phyloP scores from a whole-genome alignment of 2,888 invertebrate species.

The Drosophila quinaria region DNA sequence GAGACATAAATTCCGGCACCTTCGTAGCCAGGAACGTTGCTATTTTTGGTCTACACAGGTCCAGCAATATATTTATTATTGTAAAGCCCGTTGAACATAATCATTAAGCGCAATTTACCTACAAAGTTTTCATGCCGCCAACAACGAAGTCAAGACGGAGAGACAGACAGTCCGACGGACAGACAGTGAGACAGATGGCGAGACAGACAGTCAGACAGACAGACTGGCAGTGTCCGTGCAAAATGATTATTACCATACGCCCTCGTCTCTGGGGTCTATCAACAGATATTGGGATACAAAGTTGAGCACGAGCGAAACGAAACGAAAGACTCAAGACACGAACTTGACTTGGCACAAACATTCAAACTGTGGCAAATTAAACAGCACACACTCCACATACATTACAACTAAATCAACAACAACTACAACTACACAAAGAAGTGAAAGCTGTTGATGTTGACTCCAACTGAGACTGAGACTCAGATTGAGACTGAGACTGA shows the following conservation, averaged over 20 bases:
- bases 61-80: constrained; percentile 68
- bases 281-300: constrained; percentile 16
- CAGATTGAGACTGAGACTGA: constrained; percentile 28
- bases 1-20: constrained; percentile 73
- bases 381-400: constrained; percentile 49
- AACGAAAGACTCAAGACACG: constrained; percentile 79
- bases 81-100: constrained; percentile 77
- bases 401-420: constrained; percentile 70
- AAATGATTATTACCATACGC: constrained; percentile 81
- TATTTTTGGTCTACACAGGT: constrained; percentile 52
- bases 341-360: constrained; percentile 78
- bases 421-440: constrained; percentile 24
- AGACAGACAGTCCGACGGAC: constrained; percentile 7
- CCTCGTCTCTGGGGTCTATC: constrained; percentile 17
- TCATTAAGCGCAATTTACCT: constrained; percentile 82
- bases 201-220: background rate
- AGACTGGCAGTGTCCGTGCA: constrained; percentile 48
- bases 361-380: constrained; percentile 77
- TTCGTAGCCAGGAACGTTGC: constrained; percentile 40
- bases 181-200: constrained; percentile 4
- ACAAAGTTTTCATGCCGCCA: constrained; percentile 78
- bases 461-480: background rate
- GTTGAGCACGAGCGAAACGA: constrained; percentile 79
- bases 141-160: constrained; percentile 39
- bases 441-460: constrained; percentile 28